Percentiles rank a stretch among this genome's conserved stretches.
Conservation (phyloP, 1,140 invertebrate genomes). For the Atta colombica region DNA sequence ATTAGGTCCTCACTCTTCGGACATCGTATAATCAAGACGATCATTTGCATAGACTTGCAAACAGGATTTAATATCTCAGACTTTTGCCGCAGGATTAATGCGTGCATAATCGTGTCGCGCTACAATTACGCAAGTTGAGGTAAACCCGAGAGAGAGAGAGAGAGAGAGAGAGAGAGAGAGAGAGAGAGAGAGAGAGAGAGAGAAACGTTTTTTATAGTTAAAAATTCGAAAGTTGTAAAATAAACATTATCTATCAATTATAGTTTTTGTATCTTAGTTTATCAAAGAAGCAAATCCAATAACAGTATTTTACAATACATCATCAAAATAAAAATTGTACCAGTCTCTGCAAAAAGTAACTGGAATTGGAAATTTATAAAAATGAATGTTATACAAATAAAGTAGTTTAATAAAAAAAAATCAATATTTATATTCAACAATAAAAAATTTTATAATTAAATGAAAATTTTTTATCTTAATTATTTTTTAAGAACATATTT, state of each 20-base stretch:
- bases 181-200: too few species aligned
- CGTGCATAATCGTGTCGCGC: slow-evolving; percentile 3
- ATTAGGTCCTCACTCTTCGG: slow-evolving; percentile 11
- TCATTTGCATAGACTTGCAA: slow-evolving; percentile 43
- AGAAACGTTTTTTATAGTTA: neutral
- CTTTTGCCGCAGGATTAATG: slow-evolving; percentile 1
- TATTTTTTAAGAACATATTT: too few species aligned
- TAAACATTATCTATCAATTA: neutral
- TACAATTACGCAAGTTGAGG: slow-evolving; percentile 18
- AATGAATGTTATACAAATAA: too few species aligned
- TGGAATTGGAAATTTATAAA: too few species aligned
- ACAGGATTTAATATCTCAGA: slow-evolving; percentile 33
- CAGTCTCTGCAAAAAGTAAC: too few species aligned
- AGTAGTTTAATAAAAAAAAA: too few species aligned
- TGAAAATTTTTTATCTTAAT: too few species aligned
- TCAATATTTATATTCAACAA: too few species aligned
- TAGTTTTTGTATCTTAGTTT: neutral
- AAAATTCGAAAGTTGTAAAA: neutral
- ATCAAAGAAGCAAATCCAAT: neutral
- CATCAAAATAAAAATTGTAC: too few species aligned
- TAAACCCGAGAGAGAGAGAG: neutral
- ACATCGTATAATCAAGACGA: slow-evolving; percentile 26
- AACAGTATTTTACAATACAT: neutral
- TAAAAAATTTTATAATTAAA: too few species aligned
- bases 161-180: neutral